These are phyloP conservation scores for Saguinus imperator DNA, from an alignment of 2,113 vertebrate species.

Conservation along the genomic window DNA sequence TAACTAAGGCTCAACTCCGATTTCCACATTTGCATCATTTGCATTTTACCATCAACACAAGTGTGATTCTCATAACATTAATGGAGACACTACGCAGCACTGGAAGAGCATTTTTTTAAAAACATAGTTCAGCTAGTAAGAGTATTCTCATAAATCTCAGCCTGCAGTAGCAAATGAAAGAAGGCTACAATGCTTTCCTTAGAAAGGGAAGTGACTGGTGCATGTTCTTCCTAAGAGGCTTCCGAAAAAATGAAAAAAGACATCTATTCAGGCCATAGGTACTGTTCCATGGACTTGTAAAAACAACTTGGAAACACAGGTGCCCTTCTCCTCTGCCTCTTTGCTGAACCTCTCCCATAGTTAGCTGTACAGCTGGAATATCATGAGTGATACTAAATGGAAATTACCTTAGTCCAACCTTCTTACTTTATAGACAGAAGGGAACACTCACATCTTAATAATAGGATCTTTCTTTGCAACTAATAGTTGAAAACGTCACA, in stretches of 20 bases:
- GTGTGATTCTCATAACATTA: conserved; percentile 45
- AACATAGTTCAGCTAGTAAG: not conserved
- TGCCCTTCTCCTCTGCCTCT: not conserved
- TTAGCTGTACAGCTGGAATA: not conserved
- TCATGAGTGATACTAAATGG: not conserved
- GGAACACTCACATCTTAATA: not conserved
- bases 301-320: not conserved
- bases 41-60: conserved; percentile 48
- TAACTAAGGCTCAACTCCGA: conserved; percentile 47
- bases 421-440: not conserved
- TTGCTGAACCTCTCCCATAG: not conserved
- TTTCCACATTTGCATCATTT: conserved; percentile 53
- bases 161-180: not conserved
- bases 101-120: not conserved
- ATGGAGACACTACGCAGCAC: not conserved
- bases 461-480: not conserved
- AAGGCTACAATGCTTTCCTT: not conserved
- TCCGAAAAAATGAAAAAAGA: conserved; percentile 35
- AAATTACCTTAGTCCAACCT: not conserved
- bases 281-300: not conserved
- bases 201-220: conserved; percentile 18
- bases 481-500: conserved; percentile 39
- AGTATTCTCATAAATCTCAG: conserved; percentile 32
- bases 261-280: not conserved
- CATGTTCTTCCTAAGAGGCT: conserved; percentile 8